These are phyloP conservation scores for Atopsyche davidsoni DNA, from an alignment of 1,140 invertebrate species.

Conservation along the genomic window DNA sequence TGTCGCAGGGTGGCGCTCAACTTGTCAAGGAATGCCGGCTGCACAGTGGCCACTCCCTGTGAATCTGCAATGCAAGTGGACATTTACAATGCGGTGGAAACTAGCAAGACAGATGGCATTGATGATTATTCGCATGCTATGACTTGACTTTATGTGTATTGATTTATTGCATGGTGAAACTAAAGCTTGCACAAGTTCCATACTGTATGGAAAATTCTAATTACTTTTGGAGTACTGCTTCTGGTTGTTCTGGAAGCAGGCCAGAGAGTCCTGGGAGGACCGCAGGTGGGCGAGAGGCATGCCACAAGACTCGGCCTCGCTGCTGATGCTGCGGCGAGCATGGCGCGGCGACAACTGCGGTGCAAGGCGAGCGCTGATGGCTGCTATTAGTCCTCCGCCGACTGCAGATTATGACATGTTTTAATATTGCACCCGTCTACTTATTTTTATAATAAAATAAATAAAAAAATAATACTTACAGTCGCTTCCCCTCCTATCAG, in stretches of 20 bases:
- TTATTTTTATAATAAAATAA: not conserved
- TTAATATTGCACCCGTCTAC: not conserved
- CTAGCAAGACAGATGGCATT: no score
- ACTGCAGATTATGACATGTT: slow-evolving; percentile 26
- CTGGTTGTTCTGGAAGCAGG: slow-evolving; percentile 31
- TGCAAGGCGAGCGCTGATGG: slow-evolving; percentile 64
- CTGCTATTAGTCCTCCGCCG: slow-evolving; percentile 62
- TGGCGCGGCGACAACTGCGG: slow-evolving; percentile 52
- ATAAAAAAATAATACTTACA: slow-evolving; percentile 34
- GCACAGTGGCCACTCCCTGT: slow-evolving; percentile 29
- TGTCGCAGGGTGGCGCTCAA: slow-evolving; percentile 68
- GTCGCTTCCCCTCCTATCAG: slow-evolving; percentile 46
- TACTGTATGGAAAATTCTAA: no score
- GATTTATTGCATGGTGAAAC: no score
- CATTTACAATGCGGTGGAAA: no score
- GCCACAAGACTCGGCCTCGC: slow-evolving; percentile 4
- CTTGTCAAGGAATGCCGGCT: slow-evolving; percentile 61
- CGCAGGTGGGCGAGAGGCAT: slow-evolving; percentile 22
- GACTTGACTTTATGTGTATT: no score
- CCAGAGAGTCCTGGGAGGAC: slow-evolving; percentile 39
- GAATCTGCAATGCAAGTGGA: not conserved
- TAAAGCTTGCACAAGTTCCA: no score
- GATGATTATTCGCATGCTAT: no score
- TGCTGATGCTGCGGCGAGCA: slow-evolving; percentile 33
- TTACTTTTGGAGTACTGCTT: no score